Evolutionary conservation across 2,113 vertebrate species (phyloP).

Genomic region (Catharus bicknelli): DNA sequence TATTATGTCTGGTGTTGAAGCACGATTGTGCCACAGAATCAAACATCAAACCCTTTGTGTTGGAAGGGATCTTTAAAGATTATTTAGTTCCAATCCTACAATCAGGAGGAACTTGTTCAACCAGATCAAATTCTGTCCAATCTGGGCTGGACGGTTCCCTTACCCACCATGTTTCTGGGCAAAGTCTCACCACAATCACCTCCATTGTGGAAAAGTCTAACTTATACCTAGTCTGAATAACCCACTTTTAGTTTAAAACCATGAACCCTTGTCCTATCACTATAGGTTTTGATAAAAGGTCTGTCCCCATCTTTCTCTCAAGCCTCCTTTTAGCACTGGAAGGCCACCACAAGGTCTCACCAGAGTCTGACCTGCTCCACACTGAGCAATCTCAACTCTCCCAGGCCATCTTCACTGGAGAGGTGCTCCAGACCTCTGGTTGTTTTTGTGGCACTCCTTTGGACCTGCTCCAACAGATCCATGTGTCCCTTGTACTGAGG

Average conservation of each 20-base stretch:
- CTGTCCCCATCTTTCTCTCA: neutral
- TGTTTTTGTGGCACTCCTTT: neutral
- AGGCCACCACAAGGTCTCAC: fast-evolving
- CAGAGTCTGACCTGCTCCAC: neutral
- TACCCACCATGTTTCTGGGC: too few species aligned
- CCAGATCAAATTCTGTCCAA: fast-evolving
- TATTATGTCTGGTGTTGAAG: neutral
- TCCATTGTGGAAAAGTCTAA: neutral
- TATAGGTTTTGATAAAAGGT: fast-evolving
- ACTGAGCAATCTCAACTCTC: too few species aligned
- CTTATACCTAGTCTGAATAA: neutral
- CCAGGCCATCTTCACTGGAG: neutral
- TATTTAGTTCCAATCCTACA: neutral
- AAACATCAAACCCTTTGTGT: neutral
- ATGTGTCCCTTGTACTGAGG: too few species aligned
- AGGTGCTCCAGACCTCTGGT: neutral
- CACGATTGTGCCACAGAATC: neutral
- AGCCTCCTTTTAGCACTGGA: neutral
- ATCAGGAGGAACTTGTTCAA: neutral
- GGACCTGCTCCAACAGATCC: neutral
- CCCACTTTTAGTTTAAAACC: neutral
- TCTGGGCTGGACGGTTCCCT: neutral
- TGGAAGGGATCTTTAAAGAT: neutral
- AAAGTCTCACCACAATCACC: neutral
- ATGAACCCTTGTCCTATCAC: fast-evolving